These are phyloP conservation scores for Aleiodes leptofemur DNA, from an alignment of 2,888 invertebrate species.

Conservation along the genomic window DNA sequence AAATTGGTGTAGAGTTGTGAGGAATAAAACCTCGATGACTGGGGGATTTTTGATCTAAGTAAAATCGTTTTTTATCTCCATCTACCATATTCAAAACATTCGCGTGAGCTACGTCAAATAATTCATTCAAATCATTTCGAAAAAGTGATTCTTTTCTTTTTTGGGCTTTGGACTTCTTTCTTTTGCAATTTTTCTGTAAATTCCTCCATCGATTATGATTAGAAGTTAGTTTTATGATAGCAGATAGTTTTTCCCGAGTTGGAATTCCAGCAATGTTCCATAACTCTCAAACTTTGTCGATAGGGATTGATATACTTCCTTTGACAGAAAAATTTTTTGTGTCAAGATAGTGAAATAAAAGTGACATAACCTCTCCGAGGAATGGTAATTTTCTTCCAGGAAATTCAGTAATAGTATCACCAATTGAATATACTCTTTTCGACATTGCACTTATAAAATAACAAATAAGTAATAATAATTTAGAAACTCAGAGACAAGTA, in stretches of 20 bases:
- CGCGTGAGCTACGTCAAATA: slow-evolving; percentile 33
- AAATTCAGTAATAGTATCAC: too few species aligned
- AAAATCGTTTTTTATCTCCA: slow-evolving; percentile 14
- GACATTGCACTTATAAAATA: too few species aligned
- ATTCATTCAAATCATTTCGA: neutral
- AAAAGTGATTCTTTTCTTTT: slow-evolving; percentile 22
- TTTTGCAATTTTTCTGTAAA: slow-evolving; percentile 10
- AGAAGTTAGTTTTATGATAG: neutral
- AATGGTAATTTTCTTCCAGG: too few species aligned
- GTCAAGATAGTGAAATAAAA: too few species aligned
- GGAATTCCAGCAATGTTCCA: slow-evolving; percentile 9
- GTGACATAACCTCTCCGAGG: too few species aligned
- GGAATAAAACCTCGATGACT: slow-evolving; percentile 26
- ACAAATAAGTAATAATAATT: too few species aligned
- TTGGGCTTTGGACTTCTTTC: slow-evolving; percentile 16
- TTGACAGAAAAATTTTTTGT: neutral
- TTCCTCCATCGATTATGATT: slow-evolving; percentile 12
- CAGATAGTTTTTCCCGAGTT: neutral
- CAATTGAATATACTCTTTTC: too few species aligned
- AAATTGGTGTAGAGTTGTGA: slow-evolving; percentile 4
- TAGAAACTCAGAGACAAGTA: too few species aligned
- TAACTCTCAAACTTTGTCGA: slow-evolving; percentile 5
- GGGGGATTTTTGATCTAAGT: neutral
- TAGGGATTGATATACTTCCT: neutral
- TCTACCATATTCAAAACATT: slow-evolving; percentile 3